These are phyloP conservation scores for Dolomedes plantarius DNA, from an alignment of 2,888 invertebrate species.

Conservation along the genomic window DNA sequence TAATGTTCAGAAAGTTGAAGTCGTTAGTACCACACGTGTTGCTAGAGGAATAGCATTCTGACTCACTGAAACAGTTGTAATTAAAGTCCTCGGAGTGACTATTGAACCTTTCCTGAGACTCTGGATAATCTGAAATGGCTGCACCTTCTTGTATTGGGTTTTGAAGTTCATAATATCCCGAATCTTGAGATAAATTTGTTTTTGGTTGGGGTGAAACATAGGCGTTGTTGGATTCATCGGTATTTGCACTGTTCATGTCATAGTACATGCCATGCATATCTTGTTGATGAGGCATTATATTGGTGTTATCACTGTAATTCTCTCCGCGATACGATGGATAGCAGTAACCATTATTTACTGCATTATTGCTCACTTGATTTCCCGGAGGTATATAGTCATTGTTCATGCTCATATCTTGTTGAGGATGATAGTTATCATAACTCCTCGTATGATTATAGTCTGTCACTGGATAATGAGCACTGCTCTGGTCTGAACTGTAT, in stretches of 20 bases:
- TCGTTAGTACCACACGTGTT: constrained; percentile 79
- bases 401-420: constrained; percentile 40
- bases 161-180: constrained; percentile 66
- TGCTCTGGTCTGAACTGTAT: constrained; percentile 26
- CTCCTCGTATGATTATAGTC: constrained; percentile 39
- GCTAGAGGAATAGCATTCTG: constrained; percentile 55
- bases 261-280: constrained; percentile 65
- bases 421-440: constrained; percentile 41
- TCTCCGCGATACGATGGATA: constrained; percentile 57
- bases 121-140: constrained; percentile 47
- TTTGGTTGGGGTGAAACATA: constrained; percentile 53
- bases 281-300: constrained; percentile 25
- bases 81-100: constrained; percentile 54
- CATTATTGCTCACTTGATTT: constrained; percentile 34
- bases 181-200: constrained; percentile 57
- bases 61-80: constrained; percentile 49
- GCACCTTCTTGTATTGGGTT: constrained; percentile 49
- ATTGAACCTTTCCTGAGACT: constrained; percentile 45
- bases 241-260: constrained; percentile 66
- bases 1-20: constrained; percentile 94
- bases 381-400: constrained; percentile 43
- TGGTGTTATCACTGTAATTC: constrained; percentile 29
- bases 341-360: constrained; percentile 55
- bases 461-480: constrained; percentile 17
- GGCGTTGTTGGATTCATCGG: constrained; percentile 37